Conservation (phyloP, 1,140 invertebrate genomes). For the Polypedilum vanderplanki region DNA sequence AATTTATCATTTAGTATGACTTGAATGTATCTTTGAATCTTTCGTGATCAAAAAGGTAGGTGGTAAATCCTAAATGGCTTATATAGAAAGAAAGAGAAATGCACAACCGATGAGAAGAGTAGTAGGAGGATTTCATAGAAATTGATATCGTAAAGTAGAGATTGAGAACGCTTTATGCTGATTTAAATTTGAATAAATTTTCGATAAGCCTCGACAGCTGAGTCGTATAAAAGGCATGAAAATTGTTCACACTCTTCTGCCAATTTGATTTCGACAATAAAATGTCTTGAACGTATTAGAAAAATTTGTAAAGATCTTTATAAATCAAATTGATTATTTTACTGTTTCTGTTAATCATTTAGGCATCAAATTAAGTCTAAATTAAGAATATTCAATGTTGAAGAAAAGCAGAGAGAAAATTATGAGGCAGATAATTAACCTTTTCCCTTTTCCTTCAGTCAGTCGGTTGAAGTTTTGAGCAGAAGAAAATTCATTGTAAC, state of each 20-base stretch:
- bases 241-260: too few relatives aligned
- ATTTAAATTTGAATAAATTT: not conserved
- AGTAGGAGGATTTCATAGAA: not conserved
- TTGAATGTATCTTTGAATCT: too few relatives aligned
- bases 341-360: not conserved
- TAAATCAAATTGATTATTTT: not conserved
- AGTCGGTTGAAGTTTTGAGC: not conserved
- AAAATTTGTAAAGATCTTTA: too few relatives aligned
- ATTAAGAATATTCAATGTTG: not conserved
- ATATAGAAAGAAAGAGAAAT: not conserved
- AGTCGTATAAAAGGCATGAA: too few relatives aligned
- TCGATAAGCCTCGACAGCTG: too few relatives aligned
- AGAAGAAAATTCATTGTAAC: not conserved
- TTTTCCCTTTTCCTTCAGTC: not conserved
- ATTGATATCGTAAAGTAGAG: conserved; percentile 12
- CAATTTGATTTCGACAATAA: not conserved
- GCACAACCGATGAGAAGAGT: too few relatives aligned
- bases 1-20: not conserved
- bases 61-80: not conserved
- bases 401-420: too few relatives aligned
- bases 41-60: not conserved
- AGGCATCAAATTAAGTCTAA: not conserved
- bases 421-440: not conserved
- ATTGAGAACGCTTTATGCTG: not conserved
- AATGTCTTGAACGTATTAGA: not conserved